Conservation (phyloP, 2,113 vertebrate genomes). For the Varanus komodoensis region DNA sequence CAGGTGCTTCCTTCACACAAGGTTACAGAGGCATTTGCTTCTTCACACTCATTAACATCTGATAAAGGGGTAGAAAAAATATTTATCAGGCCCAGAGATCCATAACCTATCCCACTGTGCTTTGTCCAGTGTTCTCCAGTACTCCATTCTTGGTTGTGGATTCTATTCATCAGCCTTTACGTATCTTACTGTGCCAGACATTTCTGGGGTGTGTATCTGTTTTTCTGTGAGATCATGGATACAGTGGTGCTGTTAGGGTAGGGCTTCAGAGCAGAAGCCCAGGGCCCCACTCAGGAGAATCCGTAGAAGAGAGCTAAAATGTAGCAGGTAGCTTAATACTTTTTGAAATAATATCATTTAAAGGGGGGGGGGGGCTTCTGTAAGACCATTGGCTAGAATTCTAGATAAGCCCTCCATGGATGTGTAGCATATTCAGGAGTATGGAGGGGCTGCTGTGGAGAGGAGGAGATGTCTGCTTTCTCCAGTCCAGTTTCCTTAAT, state of each 20-base stretch:
- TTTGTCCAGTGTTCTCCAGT: background rate
- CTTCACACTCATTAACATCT: constrained; percentile 95
- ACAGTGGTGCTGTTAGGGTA: background rate
- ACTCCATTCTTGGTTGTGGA: background rate
- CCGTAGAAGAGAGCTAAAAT: no score
- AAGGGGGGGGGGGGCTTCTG: background rate
- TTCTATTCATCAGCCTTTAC: no score
- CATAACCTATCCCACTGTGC: background rate
- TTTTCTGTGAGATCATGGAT: background rate
- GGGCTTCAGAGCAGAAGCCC: background rate
- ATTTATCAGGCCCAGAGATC: background rate
- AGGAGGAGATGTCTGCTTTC: no score
- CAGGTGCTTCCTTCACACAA: constrained; percentile 88
- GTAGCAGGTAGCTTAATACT: no score
- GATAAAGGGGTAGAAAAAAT: constrained; percentile 42
- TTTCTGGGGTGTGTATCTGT: background rate
- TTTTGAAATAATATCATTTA: no score
- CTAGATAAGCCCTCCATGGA: no score
- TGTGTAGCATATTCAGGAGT: no score
- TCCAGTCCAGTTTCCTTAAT: no score
- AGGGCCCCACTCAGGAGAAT: background rate
- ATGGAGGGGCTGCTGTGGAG: no score
- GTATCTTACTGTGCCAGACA: background rate
- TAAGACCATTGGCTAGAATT: no score
- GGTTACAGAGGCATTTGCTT: constrained; percentile 83